phyloP scores from a whole-genome alignment of 2,888 invertebrate species.

The Choreutis nemorana region DNA sequence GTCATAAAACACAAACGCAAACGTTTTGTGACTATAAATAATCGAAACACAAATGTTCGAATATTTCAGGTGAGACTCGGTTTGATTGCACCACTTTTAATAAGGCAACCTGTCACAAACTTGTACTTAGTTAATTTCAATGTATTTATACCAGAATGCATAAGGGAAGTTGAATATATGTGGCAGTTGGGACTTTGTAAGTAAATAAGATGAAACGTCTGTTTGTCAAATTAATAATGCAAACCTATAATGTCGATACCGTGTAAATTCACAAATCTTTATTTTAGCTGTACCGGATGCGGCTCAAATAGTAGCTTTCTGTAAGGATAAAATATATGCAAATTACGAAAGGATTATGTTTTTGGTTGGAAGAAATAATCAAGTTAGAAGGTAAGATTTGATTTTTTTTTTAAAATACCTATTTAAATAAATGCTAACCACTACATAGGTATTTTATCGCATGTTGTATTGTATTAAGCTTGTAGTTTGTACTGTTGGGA shows the following conservation, averaged over 20 bases:
- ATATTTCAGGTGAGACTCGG: slow-evolving; percentile 68
- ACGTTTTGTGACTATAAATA: too few relatives aligned
- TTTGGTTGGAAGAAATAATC: slow-evolving; percentile 69
- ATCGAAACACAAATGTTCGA: too few relatives aligned
- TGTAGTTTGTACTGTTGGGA: too few relatives aligned
- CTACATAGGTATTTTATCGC: too few relatives aligned
- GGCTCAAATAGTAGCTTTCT: slow-evolving; percentile 77
- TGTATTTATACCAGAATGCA: slow-evolving; percentile 73
- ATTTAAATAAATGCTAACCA: too few relatives aligned
- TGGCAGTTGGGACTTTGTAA: slow-evolving; percentile 75
- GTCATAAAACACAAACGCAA: too few relatives aligned
- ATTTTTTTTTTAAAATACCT: too few relatives aligned
- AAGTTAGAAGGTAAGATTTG: slow-evolving; percentile 53
- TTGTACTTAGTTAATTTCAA: slow-evolving; percentile 78
- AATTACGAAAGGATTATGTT: slow-evolving; percentile 69
- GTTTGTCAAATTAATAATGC: too few relatives aligned
- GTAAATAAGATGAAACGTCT: too few relatives aligned
- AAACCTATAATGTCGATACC: too few relatives aligned
- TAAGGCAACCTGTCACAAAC: slow-evolving; percentile 71
- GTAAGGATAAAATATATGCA: slow-evolving; percentile 72
- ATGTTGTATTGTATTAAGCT: too few relatives aligned
- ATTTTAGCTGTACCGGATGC: slow-evolving; percentile 74
- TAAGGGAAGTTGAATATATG: slow-evolving; percentile 84
- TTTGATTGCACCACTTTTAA: slow-evolving; percentile 74
- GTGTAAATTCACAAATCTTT: too few relatives aligned